These are phyloP conservation scores for Arizona elegans DNA, from an alignment of 2,113 vertebrate genomes.

Conservation along the genomic window DNA sequence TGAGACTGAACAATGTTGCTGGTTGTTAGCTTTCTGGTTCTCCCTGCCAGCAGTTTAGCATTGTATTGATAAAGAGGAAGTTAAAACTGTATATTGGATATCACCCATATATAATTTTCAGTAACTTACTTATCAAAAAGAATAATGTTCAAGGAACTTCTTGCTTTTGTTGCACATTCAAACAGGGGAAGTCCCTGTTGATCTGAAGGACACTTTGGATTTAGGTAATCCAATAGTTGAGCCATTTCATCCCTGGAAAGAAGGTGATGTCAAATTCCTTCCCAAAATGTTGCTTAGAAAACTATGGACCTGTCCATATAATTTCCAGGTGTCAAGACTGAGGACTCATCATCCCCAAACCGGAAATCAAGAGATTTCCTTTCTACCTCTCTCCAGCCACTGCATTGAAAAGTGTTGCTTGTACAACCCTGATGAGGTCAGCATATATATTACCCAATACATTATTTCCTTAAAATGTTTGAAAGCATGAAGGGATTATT, in stretches of 20 bases:
- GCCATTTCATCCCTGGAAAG: background rate
- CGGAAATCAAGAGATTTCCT: background rate
- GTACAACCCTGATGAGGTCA: background rate
- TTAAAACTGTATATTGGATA: background rate
- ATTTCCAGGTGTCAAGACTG: background rate
- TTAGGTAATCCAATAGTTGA: background rate
- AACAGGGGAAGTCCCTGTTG: background rate
- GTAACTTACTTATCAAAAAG: background rate
- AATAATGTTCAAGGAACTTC: background rate
- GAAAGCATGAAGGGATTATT: background rate
- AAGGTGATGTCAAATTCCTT: background rate
- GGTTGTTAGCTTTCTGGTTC: background rate
- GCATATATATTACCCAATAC: background rate
- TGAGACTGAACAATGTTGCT: background rate
- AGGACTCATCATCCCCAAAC: background rate
- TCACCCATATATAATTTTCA: background rate
- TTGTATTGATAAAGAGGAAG: background rate
- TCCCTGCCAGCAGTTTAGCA: background rate
- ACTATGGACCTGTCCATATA: background rate
- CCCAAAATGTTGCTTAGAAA: background rate
- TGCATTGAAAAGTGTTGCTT: background rate
- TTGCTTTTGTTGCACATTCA: background rate
- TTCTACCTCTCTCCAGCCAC: background rate
- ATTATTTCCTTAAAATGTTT: background rate
- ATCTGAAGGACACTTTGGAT: background rate